These are phyloP conservation scores for Onychomys leucogaster DNA, from an alignment of 2,797 vertebrate species.

Conservation along the genomic window DNA sequence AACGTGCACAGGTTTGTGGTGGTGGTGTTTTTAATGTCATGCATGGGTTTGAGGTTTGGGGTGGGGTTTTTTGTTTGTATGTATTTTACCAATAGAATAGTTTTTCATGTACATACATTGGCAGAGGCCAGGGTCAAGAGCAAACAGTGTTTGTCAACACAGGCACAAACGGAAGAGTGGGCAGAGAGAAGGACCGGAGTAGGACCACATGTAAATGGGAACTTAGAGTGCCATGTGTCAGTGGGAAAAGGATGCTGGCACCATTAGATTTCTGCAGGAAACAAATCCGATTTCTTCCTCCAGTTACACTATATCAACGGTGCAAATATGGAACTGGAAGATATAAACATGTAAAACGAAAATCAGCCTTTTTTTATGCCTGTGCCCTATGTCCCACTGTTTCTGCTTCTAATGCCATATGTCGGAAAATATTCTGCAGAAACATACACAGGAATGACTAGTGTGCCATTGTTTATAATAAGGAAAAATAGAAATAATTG, in stretches of 20 bases:
- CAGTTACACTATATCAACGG: not conserved
- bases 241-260: not conserved
- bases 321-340: not conserved
- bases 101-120: not conserved
- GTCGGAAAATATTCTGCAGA: not conserved
- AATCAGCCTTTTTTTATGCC: not conserved
- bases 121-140: not conserved
- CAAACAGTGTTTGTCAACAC: not conserved
- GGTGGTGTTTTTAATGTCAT: not conserved
- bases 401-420: not conserved
- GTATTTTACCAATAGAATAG: not conserved
- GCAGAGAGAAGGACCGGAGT: not conserved
- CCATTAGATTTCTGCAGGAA: not conserved
- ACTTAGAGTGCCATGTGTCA: not conserved
- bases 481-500: conserved; percentile 30
- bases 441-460: not conserved
- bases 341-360: not conserved
- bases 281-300: not conserved
- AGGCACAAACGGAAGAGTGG: not conserved
- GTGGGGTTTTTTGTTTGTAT: not conserved
- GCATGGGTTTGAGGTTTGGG: too few species aligned
- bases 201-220: not conserved
- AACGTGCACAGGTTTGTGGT: too few species aligned
- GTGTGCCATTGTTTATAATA: not conserved
- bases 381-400: not conserved